Percentiles rank a stretch among this genome's conserved stretches.
phyloP scores from a whole-genome alignment of 2,113 vertebrate species.

The Antigone vipio region DNA sequence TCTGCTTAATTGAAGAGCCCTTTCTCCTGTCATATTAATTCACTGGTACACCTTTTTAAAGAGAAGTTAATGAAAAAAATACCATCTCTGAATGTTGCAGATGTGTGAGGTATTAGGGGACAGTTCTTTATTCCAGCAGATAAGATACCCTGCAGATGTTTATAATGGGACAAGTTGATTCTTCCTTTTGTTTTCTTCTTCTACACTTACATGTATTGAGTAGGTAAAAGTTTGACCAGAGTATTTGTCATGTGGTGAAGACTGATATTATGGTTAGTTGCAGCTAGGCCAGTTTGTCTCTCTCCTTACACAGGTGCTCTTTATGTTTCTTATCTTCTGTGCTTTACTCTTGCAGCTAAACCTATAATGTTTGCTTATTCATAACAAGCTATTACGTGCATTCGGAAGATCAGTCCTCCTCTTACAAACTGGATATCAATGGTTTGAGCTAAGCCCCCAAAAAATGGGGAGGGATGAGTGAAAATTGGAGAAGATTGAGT shows the following conservation, averaged over 20 bases:
- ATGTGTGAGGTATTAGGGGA: neutral
- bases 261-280: neutral
- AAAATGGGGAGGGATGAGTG: neutral
- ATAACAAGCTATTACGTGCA: neutral
- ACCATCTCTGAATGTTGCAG: neutral
- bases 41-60: neutral
- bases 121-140: neutral
- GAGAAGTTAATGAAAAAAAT: neutral
- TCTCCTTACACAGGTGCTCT: neutral
- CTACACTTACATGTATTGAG: neutral
- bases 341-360: conserved; percentile 10
- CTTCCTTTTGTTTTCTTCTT: neutral
- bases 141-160: neutral
- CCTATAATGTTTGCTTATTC: neutral
- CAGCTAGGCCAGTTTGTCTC: neutral
- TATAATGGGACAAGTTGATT: neutral
- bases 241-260: neutral
- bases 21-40: neutral
- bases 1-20: neutral
- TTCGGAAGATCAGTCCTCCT: neutral
- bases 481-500: neutral
- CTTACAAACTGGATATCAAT: neutral
- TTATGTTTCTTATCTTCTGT: neutral
- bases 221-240: neutral
- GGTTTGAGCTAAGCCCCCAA: neutral